Conservation (phyloP, 2,888 invertebrate species). For the Belgica antarctica region DNA sequence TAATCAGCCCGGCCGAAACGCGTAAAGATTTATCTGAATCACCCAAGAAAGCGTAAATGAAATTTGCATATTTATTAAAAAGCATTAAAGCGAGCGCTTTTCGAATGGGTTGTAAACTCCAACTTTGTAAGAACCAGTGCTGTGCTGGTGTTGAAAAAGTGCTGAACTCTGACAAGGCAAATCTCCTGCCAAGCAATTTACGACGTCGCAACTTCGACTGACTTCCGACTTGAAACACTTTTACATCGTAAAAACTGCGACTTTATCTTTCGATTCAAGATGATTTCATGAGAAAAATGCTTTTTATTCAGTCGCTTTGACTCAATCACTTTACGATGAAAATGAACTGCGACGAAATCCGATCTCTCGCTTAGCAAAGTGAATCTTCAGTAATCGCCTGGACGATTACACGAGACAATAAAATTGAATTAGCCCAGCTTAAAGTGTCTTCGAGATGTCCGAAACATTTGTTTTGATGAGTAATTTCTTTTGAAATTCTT, state of each 20-base stretch:
- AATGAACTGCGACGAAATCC: slow-evolving; percentile 8
- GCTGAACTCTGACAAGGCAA: no score
- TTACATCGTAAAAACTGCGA: background rate
- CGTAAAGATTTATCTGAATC: background rate
- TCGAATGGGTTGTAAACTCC: no score
- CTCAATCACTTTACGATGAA: background rate
- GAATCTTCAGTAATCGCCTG: background rate
- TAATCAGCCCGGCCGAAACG: background rate
- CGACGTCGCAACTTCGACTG: no score
- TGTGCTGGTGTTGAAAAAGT: no score
- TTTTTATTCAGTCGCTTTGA: background rate
- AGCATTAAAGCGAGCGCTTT: background rate
- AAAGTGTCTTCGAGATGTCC: background rate
- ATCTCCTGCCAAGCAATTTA: no score
- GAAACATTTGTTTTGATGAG: slow-evolving; percentile 35
- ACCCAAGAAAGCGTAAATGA: background rate
- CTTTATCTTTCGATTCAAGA: background rate
- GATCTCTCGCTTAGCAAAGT: background rate
- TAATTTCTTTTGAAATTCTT: slow-evolving; percentile 21
- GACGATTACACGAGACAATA: background rate
- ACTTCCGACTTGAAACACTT: no score
- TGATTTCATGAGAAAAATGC: background rate
- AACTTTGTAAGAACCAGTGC: no score
- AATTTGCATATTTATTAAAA: background rate
- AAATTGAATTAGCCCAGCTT: slow-evolving; percentile 21